Evolutionary conservation across 2,797 vertebrate species (phyloP).

Genomic region (Chelon labrosus): DNA sequence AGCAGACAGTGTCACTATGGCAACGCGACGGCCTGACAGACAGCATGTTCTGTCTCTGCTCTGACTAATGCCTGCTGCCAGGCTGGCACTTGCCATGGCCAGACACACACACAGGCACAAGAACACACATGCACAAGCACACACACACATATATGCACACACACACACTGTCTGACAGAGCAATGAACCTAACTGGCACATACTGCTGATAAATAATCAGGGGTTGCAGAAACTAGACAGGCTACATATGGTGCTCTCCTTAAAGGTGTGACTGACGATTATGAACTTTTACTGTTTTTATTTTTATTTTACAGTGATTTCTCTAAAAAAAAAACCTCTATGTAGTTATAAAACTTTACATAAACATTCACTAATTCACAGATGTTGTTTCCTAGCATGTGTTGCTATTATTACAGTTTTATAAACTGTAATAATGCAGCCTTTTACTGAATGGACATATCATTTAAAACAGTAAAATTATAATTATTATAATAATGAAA

Average conservation of each 20-base stretch:
- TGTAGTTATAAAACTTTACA: background rate
- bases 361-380: no score
- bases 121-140: constrained; percentile 2
- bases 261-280: constrained; percentile 26
- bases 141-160: constrained; percentile 38
- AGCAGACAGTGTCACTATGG: constrained; percentile 80
- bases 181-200: constrained; percentile 49
- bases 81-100: constrained; percentile 76
- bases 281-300: constrained; percentile 5
- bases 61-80: constrained; percentile 85
- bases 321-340: background rate
- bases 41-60: constrained; percentile 82
- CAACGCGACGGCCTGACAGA: constrained; percentile 80
- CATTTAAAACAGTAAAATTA: no score
- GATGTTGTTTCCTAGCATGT: no score
- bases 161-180: constrained; percentile 44
- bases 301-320: background rate
- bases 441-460: no score
- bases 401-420: no score
- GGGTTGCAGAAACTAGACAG: constrained; percentile 51
- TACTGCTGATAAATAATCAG: constrained; percentile 55
- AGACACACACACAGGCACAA: constrained; percentile 46
- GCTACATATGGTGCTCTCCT: constrained; percentile 39
- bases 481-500: no score
- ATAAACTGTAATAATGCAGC: no score